Percentiles rank a stretch among this genome's conserved stretches.
Conservation (phyloP, 2,888 invertebrate species). For the Chrysotoxum bicinctum region DNA sequence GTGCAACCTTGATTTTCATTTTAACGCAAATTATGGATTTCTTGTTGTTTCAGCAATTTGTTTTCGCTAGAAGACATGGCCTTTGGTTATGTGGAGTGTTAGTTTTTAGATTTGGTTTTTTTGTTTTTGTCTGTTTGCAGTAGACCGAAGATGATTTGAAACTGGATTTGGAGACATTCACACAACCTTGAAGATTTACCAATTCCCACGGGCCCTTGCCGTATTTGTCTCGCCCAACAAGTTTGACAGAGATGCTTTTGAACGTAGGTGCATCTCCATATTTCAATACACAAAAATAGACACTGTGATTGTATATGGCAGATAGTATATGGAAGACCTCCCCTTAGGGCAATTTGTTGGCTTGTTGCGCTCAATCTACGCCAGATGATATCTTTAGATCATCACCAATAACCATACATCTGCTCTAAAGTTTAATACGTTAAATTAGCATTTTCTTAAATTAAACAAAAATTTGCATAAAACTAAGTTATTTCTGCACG, state of each 20-base stretch:
- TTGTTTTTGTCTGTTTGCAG: neutral
- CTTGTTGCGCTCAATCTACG: slow-evolving; percentile 38
- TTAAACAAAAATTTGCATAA: slow-evolving; percentile 31
- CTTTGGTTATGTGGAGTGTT: slow-evolving; percentile 31
- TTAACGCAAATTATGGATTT: slow-evolving; percentile 66
- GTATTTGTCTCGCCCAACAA: neutral
- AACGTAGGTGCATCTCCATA: slow-evolving; percentile 15
- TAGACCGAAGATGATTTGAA: slow-evolving; percentile 38
- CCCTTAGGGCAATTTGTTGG: slow-evolving; percentile 46
- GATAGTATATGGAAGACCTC: slow-evolving; percentile 24
- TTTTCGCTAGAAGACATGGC: slow-evolving; percentile 45
- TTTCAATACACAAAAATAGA: slow-evolving; percentile 1
- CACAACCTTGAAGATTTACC: slow-evolving; percentile 3
- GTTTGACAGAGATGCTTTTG: neutral
- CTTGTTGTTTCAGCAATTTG: slow-evolving; percentile 58
- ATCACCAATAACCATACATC: slow-evolving; percentile 33
- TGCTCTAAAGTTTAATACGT: neutral
- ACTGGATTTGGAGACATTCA: slow-evolving; percentile 23
- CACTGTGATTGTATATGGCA: slow-evolving; percentile 10
- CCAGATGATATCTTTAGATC: slow-evolving; percentile 39
- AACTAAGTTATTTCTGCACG: slow-evolving; percentile 18
- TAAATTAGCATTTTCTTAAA: slow-evolving; percentile 34
- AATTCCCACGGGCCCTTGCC: slow-evolving; percentile 32
- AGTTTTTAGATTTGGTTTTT: neutral
- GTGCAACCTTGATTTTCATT: slow-evolving; percentile 70